Evolutionary conservation across 2,113 vertebrate genomes (phyloP), one percentile per base, ranked within the genome.

Genomic region (Coregonus clupeaformis): DNA sequence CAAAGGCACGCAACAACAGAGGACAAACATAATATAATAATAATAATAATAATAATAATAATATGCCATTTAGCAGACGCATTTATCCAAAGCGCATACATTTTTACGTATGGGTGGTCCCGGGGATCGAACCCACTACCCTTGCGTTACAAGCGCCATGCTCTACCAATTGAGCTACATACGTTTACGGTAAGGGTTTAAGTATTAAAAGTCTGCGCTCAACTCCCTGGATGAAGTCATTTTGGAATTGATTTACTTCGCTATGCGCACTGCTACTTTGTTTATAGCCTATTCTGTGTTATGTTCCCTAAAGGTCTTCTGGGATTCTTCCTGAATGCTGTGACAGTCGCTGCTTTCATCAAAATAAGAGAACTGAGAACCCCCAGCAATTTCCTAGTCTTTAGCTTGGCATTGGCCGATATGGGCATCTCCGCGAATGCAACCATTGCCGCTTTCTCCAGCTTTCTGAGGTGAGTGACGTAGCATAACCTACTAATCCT

Each of bases 371-470:
- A 95, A 77, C 90, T 98, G 29, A 90, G 92, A 81, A 98, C 96
- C 0, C 96, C 97, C 55, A 95, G 91, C 85, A 97, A 97, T 87
- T 94, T 98, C 78, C 91, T 98, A 2, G 92, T 99, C 55, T 92
- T 98, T 90, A 96, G 94, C 81, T 81, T 98, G 68, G 97, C 97
- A 0, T 72, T 97, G 88, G 96, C 96, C 0, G 98, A 99, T 77
- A 94, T 94, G 0, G 97, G 96, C 24, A 95, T 99, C 78, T 97
- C 93, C 86, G 87, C 95, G 85, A 99, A 99, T 0, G 94, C 97
- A 1, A 96, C 96, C 57, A 0, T 97, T 0, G 95, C 96, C 5
- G 96, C 96, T 64, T 95, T 95, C 65, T 97, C 96, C 89, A 98
- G 95, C 84, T 98, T 98, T 84, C 84, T 97, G 78, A 92, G 97